phyloP scores from a whole-genome alignment of 2,113 vertebrate species.

The Panurus biarmicus region DNA sequence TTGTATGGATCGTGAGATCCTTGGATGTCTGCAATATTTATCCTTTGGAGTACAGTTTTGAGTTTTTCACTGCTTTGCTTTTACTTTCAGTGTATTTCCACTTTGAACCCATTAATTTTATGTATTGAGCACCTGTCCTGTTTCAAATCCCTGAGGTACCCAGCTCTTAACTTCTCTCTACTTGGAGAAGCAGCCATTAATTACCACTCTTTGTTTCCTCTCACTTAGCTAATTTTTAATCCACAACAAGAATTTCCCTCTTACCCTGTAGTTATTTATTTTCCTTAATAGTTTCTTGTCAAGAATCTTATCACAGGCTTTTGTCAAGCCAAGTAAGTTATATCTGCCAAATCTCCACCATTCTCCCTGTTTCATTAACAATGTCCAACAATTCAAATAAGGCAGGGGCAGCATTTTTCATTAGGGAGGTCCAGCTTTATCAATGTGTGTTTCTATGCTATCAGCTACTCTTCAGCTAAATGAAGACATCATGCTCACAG shows the following conservation, averaged over 20 bases:
- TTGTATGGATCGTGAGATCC: neutral
- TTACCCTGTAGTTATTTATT: constrained; percentile 36
- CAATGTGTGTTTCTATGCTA: neutral
- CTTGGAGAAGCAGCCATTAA: constrained; percentile 23
- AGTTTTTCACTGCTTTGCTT: neutral
- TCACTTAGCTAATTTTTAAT: constrained; percentile 57
- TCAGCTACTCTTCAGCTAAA: neutral
- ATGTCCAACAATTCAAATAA: neutral
- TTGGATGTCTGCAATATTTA: neutral
- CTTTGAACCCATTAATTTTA: constrained; percentile 37
- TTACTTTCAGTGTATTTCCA: neutral
- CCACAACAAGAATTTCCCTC: constrained; percentile 50
- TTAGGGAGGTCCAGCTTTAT: neutral
- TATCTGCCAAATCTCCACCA: neutral
- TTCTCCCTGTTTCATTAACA: neutral
- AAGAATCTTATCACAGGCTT: constrained; percentile 9
- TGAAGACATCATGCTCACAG: neutral
- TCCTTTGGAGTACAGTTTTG: neutral
- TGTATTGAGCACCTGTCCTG: constrained; percentile 44
- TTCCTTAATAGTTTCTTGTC: constrained; percentile 42
- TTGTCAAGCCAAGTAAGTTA: constrained; percentile 21
- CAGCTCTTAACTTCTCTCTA: constrained; percentile 29
- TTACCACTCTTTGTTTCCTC: constrained; percentile 50
- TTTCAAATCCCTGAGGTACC: constrained; percentile 23
- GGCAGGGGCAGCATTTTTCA: neutral